phyloP scores from a whole-genome alignment of 2,888 invertebrate species.

The Neocrepidodera transversa region DNA sequence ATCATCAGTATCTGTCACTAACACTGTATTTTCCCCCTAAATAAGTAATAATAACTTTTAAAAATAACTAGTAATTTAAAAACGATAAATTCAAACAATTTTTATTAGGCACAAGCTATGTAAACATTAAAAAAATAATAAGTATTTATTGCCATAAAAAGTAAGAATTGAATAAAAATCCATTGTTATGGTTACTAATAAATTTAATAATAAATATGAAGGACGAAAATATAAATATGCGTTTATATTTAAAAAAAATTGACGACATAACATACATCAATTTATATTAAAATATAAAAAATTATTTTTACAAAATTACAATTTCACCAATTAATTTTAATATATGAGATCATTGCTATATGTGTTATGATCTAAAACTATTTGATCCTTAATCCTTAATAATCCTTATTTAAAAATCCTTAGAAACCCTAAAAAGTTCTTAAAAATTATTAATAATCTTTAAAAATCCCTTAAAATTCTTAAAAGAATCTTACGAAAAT shows the following conservation, averaged over 20 bases:
- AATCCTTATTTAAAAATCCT: no score
- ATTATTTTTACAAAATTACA: background rate
- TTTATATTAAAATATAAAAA: conserved; percentile 3
- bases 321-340: background rate
- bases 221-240: conserved; percentile 23
- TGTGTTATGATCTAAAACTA: background rate
- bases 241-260: conserved; percentile 18
- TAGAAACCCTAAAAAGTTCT: no score
- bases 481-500: no score
- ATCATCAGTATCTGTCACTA: conserved; percentile 18
- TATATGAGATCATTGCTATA: background rate
- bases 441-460: no score
- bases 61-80: no score
- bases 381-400: no score
- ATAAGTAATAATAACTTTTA: conserved; percentile 33
- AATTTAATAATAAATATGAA: conserved; percentile 15
- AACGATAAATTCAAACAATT: no score
- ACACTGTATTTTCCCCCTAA: conserved; percentile 46
- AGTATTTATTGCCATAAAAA: no score
- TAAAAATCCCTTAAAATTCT: no score
- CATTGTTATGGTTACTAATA: background rate
- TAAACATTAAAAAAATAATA: no score
- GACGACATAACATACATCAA: conserved; percentile 14
- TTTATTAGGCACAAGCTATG: no score
- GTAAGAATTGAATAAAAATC: background rate